Evolutionary conservation across 2,888 invertebrate species (phyloP), one percentile per base, ranked within the genome.

Genomic region (Megalurothrips usitatus): DNA sequence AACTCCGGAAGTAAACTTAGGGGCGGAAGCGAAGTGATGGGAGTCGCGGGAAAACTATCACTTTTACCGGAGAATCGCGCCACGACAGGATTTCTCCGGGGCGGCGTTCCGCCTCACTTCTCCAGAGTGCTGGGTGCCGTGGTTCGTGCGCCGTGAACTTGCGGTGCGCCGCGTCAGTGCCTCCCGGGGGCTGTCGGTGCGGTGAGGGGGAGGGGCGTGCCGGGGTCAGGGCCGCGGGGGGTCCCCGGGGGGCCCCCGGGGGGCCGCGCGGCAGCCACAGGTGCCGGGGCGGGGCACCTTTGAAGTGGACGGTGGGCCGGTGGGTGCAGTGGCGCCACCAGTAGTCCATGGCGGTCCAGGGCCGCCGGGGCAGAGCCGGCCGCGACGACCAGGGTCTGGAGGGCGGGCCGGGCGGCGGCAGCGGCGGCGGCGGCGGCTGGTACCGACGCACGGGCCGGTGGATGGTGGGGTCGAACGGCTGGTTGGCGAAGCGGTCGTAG

Each of bases 381-480:
- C 58, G 11, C 58, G 9, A 14, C 10, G 79, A 86, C 86, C 87
- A 83, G 82, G 82, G 83, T 82, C 85, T 82, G 82, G 80, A 80
- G 84, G 83, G 81, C 34, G 90, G 89, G 58, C 90, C 88, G 34
- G 34, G 34, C 34, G 58, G 58, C 26, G 68, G 68, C 68, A 75
- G 68, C 68, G 68, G 68, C 8, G 68, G 68, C 68, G 68, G 68
- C 68, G 91, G 89, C 1, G 94, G 94, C 86, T 93, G 93, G 87
- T 95, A 95, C 82, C 94, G 91, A 85, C 91, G 92, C 84, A 91
- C 91, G 48, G 94, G 94, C 80, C 92, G 91, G 87, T 95, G 94
- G 78, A 91, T 91, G 83, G 90, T 90, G 11, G 94, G 93, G 88
- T 95, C 93, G 86, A 93, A 94, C 81, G 90, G 90, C 88, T 93